Evolutionary conservation across 2,797 vertebrate genomes (phyloP).

Genomic region (Pteropus rufus): DNA sequence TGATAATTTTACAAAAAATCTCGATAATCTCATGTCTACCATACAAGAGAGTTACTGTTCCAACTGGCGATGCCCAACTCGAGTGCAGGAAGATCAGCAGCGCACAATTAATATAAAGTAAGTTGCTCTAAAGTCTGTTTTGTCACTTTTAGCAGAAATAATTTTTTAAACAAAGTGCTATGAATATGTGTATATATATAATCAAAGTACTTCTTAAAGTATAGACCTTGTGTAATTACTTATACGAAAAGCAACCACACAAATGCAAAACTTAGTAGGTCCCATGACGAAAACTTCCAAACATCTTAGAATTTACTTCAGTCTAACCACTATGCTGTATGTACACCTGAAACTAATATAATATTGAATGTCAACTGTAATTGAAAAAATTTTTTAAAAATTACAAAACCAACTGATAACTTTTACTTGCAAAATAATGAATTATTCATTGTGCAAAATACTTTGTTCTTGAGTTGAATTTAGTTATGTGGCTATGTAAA

Average conservation of each 20-base stretch:
- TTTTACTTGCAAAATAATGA: conserved; percentile 31
- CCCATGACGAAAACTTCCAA: neutral
- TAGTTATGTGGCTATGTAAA: neutral
- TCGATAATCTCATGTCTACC: conserved; percentile 91
- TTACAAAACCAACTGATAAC: neutral
- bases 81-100: conserved; percentile 87
- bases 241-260: neutral
- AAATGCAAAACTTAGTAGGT: neutral
- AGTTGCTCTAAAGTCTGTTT: neutral
- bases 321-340: no score
- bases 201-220: neutral
- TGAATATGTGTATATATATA: neutral
- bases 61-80: conserved; percentile 86
- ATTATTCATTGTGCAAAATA: neutral
- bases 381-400: no score
- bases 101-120: conserved; percentile 91
- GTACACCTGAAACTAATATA: no score
- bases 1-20: conserved; percentile 93
- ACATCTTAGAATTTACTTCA: conserved; percentile 18
- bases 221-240: neutral
- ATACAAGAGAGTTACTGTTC: conserved; percentile 91
- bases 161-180: conserved; percentile 17
- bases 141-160: neutral
- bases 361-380: no score
- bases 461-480: neutral